phyloP scores from a whole-genome alignment of 2,797 vertebrate genomes.

The Miichthys miiuy region DNA sequence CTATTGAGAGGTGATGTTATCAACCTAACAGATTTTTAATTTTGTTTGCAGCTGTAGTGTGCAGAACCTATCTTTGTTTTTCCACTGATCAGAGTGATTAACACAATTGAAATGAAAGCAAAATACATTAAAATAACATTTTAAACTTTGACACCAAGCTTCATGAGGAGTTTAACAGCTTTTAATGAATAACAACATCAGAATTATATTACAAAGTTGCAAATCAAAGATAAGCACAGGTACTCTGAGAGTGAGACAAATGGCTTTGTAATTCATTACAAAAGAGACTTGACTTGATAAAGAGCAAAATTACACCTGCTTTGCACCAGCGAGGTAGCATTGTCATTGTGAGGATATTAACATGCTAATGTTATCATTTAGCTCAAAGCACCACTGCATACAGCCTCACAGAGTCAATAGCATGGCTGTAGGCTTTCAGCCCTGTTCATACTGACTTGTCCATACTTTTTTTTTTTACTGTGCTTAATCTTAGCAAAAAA shows the following conservation, averaged over 20 bases:
- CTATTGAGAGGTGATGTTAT: conserved; percentile 6
- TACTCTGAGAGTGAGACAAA: neutral
- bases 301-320: too few relatives aligned
- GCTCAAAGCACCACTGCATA: neutral
- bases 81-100: conserved; percentile 2
- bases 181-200: conserved; percentile 1
- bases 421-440: neutral
- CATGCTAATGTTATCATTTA: neutral
- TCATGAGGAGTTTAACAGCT: neutral
- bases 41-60: conserved; percentile 3
- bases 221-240: neutral
- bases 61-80: neutral
- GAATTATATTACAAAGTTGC: neutral
- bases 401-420: neutral
- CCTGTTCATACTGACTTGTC: neutral
- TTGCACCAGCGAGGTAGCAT: too few relatives aligned
- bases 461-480: neutral
- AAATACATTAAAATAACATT: neutral
- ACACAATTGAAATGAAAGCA: neutral
- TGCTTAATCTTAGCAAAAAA: too few relatives aligned
- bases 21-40: conserved; percentile 16
- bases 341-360: neutral
- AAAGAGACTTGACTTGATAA: neutral
- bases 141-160: conserved; percentile 5
- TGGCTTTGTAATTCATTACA: neutral